Percentiles rank a stretch among this genome's conserved stretches.
phyloP scores from a whole-genome alignment of 92 coral and sea anemone genomes.

The Umimayanthus chanpuru region DNA sequence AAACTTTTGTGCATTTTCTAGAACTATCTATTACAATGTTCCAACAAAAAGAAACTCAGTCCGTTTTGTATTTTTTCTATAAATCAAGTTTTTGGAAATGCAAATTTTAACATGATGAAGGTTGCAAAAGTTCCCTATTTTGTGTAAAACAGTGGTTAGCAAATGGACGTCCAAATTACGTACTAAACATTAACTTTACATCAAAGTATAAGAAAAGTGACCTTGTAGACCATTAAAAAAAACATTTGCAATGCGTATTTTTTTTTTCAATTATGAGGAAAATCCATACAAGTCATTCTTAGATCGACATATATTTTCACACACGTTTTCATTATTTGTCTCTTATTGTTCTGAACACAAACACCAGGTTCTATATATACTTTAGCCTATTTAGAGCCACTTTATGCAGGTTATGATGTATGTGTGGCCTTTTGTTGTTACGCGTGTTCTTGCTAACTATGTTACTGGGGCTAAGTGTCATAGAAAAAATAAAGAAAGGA shows the following conservation, averaged over 20 bases:
- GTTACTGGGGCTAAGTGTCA: conserved; percentile 13
- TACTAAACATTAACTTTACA: background rate
- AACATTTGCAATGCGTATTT: conserved; percentile 12
- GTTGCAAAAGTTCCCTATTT: conserved; percentile 27
- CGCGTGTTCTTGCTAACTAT: background rate
- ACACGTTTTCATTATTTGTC: conserved; percentile 4
- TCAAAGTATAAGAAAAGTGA: background rate
- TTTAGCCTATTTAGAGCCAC: background rate
- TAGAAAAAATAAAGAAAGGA: background rate
- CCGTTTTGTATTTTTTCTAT: conserved; percentile 8
- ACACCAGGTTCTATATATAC: background rate
- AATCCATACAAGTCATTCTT: conserved; percentile 1
- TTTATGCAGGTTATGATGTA: background rate
- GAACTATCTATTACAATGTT: conserved; percentile 5
- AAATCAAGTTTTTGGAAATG: conserved; percentile 9
- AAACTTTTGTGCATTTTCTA: too few relatives aligned
- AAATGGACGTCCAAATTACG: conserved; percentile 22
- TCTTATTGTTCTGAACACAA: conserved; percentile 2
- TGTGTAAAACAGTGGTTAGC: background rate
- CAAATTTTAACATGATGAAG: background rate
- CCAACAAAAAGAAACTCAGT: conserved; percentile 1
- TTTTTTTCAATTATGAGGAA: background rate
- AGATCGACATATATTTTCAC: conserved; percentile 9
- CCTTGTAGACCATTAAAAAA: conserved; percentile 1
- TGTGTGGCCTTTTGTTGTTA: background rate